These are phyloP conservation scores for Onychorhynchus coronatus DNA, from an alignment of 2,113 vertebrate genomes.

Conservation along the genomic window DNA sequence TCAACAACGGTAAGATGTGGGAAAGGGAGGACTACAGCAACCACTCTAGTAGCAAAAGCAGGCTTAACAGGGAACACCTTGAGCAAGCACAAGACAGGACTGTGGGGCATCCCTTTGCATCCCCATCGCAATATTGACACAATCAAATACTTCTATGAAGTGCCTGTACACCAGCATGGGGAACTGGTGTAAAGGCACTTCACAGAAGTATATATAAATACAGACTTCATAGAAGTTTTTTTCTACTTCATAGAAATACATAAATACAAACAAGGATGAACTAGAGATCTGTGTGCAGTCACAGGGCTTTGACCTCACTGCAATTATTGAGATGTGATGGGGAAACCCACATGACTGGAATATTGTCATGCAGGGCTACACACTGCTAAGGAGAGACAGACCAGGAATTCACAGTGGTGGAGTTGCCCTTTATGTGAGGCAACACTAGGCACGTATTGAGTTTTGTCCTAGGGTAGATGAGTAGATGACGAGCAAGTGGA, in stretches of 20 bases:
- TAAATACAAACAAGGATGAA: background rate
- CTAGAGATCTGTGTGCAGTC: background rate
- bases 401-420: accelerated
- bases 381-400: background rate
- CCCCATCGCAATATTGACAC: accelerated
- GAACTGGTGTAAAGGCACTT: too few relatives aligned
- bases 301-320: background rate
- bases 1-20: background rate
- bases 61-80: background rate
- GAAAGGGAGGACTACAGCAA: background rate
- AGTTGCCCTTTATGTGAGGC: background rate
- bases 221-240: too few relatives aligned
- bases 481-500: too few relatives aligned
- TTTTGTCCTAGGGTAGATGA: background rate
- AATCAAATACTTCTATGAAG: background rate
- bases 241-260: too few relatives aligned
- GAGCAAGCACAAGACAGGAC: background rate
- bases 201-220: too few relatives aligned
- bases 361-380: background rate
- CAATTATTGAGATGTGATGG: accelerated
- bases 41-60: background rate
- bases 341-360: background rate
- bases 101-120: background rate
- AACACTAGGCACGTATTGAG: background rate
- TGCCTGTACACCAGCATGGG: too few relatives aligned